These are phyloP conservation scores for Harpagifer antarcticus DNA, from an alignment of 2,797 vertebrate species.

Conservation along the genomic window DNA sequence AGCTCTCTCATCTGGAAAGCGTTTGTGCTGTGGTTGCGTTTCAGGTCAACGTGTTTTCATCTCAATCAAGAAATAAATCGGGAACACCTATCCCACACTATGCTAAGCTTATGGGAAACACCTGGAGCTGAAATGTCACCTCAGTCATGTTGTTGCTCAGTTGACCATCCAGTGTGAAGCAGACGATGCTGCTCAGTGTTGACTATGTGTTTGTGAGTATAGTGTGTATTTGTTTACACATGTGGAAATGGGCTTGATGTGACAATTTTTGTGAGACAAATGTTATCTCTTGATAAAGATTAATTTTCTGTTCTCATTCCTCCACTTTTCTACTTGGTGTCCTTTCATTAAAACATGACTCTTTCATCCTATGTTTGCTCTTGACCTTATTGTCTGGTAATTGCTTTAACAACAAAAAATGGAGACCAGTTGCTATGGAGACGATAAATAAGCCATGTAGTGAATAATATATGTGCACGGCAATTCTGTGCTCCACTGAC, in stretches of 20 bases:
- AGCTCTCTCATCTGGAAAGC: conserved; percentile 9
- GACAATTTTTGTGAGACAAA: conserved; percentile 3
- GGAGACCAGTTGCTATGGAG: conserved; percentile 73
- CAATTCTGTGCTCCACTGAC: conserved; percentile 79
- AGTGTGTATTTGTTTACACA: not conserved
- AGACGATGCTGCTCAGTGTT: conserved; percentile 28
- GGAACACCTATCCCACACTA: conserved; percentile 37
- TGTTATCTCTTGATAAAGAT: conserved; percentile 4
- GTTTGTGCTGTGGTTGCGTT: conserved; percentile 11
- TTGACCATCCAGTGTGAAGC: conserved; percentile 46
- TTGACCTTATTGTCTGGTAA: conserved; percentile 70
- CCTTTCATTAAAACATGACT: conserved; percentile 36
- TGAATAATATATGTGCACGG: conserved; percentile 76
- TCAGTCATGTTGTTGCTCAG: conserved; percentile 28
- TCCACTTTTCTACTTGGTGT: not conserved
- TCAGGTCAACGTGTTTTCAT: conserved; percentile 41
- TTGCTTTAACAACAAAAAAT: conserved; percentile 67
- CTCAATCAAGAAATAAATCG: conserved; percentile 29
- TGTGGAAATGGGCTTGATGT: not conserved
- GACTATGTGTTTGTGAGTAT: conserved; percentile 10
- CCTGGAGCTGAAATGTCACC: conserved; percentile 65
- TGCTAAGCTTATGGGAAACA: conserved; percentile 62
- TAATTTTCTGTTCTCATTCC: not conserved
- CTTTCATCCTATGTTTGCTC: conserved; percentile 41
- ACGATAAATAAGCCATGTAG: conserved; percentile 73